phyloP scores from a whole-genome alignment of 2,888 invertebrate species.

The Drosophila macrospina region DNA sequence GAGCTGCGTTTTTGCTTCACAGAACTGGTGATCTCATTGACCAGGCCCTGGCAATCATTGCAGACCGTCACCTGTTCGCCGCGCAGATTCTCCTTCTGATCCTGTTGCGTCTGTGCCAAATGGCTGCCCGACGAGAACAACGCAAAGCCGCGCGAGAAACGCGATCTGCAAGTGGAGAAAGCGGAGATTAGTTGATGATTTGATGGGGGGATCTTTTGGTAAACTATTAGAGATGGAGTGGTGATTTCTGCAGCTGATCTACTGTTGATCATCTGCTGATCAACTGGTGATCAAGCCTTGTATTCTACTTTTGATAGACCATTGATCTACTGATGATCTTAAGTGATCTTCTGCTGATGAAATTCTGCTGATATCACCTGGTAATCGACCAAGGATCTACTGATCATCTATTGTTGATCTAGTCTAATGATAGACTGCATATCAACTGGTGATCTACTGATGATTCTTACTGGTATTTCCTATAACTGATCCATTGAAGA shows the following conservation, averaged over 20 bases:
- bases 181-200: background rate
- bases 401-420: background rate
- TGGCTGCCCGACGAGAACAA: constrained; percentile 86
- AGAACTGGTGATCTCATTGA: constrained; percentile 96
- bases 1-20: constrained; percentile 91
- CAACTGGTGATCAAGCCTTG: background rate
- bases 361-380: background rate
- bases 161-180: constrained; percentile 85
- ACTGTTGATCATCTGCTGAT: background rate
- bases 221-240: background rate
- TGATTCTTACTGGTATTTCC: no score
- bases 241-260: background rate
- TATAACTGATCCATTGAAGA: no score
- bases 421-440: no score
- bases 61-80: constrained; percentile 95
- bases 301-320: background rate
- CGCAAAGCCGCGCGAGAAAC: constrained; percentile 88
- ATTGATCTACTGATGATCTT: no score
- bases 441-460: background rate
- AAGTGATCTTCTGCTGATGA: background rate
- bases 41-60: constrained; percentile 97
- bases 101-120: constrained; percentile 79
- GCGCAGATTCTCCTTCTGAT: constrained; percentile 88
- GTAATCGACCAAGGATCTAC: no score
- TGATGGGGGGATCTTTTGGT: background rate